Evolutionary conservation across 2,888 invertebrate genomes (phyloP), one percentile per base, ranked within the genome.

Genomic region (Mylabris sibirica): DNA sequence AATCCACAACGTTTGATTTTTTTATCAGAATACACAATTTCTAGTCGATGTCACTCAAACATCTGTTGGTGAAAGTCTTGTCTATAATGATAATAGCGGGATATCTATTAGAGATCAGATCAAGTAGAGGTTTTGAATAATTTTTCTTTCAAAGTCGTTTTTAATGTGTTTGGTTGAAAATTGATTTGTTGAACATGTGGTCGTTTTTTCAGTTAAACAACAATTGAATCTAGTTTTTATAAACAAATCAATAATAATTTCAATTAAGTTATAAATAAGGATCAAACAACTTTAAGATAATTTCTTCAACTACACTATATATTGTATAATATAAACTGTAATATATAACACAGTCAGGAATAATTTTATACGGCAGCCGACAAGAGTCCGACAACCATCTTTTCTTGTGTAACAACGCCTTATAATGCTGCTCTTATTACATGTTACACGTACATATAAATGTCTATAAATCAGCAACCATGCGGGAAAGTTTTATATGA

Each of bases 401-500:
- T 77, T 78, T 74, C 78, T 76, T 72, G 74, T 78, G 76, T 78
- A 78, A 80, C 77, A 77, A 78, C 80, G 79, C 80, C 79, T 80
- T 80, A 79, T 76, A 80, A 75, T 75, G 78, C 75, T 76, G 79
- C 80, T 81, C 81, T 82, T 82, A 82, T 83, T 82, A 83, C 83
- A 82, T 69, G 81, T 82, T 81, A 80, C 81, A 79, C 75, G 80
- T 79, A 79, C 81, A 79, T 81, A 80, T 53, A 79, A 80, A 81
- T 74, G 75, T 72, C 74, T 80, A 78, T 83, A 83, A 83, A 83
- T 83, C 83, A 83, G 81, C 80, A 72, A 74, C 79, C 80, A 79
- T 81, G 82, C 82, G 81, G 80, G 83, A 82, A 82, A 81, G 80
- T 81, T 83, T 82, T 82, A 79, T 81, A 82, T 80, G 81, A 81